Evolutionary conservation across 2,113 vertebrate species (phyloP).

Genomic region (Nycticebus coucang): DNA sequence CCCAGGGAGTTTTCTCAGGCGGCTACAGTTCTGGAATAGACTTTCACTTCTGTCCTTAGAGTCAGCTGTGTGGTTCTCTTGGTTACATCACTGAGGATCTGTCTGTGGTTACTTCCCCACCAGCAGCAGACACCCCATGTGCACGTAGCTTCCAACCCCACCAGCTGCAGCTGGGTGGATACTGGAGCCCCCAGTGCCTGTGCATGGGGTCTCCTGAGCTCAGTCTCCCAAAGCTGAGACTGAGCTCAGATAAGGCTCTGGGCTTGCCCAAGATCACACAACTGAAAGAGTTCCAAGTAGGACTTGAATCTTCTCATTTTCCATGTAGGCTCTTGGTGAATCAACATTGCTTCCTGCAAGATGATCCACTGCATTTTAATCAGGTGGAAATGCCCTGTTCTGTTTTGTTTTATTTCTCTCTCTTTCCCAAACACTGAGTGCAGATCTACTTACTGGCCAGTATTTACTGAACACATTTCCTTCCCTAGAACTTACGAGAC

Average conservation of each 20-base stretch:
- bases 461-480: neutral
- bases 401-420: neutral
- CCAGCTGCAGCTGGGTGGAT: neutral
- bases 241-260: neutral
- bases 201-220: neutral
- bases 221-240: neutral
- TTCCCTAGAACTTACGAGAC: neutral
- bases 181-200: neutral
- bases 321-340: neutral
- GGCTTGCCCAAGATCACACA: neutral
- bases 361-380: neutral
- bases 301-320: neutral
- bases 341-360: neutral
- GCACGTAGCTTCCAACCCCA: neutral
- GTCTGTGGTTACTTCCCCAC: constrained; percentile 39
- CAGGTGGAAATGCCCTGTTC: neutral
- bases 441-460: neutral
- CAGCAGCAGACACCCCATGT: neutral
- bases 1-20: constrained; percentile 38
- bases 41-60: constrained; percentile 63
- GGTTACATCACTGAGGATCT: constrained; percentile 33
- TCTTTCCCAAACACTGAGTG: neutral
- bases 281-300: neutral
- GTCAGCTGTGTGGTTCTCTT: neutral
- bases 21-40: neutral